These are phyloP conservation scores for Galemys pyrenaicus DNA, from an alignment of 2,113 vertebrate genomes.

Conservation along the genomic window DNA sequence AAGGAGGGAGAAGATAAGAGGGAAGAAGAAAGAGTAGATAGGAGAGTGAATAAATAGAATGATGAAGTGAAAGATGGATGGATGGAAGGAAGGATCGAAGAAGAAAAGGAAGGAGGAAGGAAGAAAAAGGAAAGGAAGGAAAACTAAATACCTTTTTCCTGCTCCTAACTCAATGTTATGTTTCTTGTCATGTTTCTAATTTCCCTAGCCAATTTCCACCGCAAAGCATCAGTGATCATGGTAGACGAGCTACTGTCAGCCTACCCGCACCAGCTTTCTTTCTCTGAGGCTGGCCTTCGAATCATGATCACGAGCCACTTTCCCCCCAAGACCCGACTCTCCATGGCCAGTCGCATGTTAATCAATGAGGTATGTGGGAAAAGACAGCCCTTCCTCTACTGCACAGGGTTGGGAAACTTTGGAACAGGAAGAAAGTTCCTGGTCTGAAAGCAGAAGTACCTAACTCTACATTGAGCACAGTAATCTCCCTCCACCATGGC, in stretches of 20 bases:
- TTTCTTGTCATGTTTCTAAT: slow-evolving; percentile 4
- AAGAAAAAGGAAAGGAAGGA: background rate
- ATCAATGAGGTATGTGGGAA: slow-evolving; percentile 92
- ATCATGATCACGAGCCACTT: slow-evolving; percentile 99
- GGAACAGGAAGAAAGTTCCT: background rate
- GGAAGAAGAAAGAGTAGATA: no score
- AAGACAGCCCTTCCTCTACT: background rate
- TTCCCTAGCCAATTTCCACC: slow-evolving; percentile 92
- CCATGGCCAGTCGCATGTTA: slow-evolving; percentile 99
- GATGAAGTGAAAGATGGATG: background rate
- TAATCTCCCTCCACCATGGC: background rate
- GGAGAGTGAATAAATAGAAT: background rate
- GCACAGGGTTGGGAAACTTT: background rate
- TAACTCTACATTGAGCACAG: background rate
- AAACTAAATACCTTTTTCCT: background rate
- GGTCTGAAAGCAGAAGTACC: background rate
- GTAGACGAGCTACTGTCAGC: slow-evolving; percentile 98
- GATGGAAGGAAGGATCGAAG: background rate
- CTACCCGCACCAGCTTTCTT: slow-evolving; percentile 97
- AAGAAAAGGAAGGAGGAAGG: background rate
- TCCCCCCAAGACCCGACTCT: slow-evolving; percentile 96
- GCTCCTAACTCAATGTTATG: background rate
- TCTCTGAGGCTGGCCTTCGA: slow-evolving; percentile 97
- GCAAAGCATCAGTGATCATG: slow-evolving; percentile 96
- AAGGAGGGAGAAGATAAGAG: background rate